Percentiles rank a stretch among this genome's conserved stretches.
Conservation (phyloP, 2,113 vertebrate genomes). For the Anas platyrhynchos region DNA sequence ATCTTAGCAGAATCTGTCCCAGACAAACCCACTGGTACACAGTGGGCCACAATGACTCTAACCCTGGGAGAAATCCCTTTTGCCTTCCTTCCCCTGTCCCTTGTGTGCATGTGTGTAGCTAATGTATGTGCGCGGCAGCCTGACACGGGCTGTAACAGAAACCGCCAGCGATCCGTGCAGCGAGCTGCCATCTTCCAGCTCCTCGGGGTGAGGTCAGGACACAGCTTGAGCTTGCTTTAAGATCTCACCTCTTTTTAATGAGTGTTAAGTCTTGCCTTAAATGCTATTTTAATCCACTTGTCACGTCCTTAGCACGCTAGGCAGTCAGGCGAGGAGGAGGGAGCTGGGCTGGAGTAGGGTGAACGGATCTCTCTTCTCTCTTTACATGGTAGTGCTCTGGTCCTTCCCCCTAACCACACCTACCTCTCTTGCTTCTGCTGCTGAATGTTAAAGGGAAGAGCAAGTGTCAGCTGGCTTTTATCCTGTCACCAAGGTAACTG, state of each 20-base stretch:
- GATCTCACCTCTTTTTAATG: background rate
- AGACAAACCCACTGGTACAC: background rate
- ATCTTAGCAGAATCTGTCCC: background rate
- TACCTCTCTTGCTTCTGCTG: background rate
- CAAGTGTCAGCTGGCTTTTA: background rate
- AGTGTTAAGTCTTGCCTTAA: background rate
- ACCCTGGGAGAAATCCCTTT: background rate
- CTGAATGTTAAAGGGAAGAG: background rate
- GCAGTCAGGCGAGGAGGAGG: background rate
- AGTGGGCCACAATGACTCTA: background rate
- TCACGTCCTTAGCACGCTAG: background rate
- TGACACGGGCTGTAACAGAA: background rate
- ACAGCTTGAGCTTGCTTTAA: background rate
- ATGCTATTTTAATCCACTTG: slow-evolving; percentile 23
- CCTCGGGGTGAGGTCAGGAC: background rate
- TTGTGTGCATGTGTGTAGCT: background rate
- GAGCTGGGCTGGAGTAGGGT: background rate
- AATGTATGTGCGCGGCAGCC: background rate
- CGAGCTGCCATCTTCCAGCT: background rate
- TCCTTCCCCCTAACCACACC: background rate
- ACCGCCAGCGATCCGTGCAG: rapidly evolving
- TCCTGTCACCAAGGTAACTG: background rate
- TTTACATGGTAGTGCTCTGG: background rate
- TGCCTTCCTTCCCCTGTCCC: background rate
- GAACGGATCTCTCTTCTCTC: background rate